Conservation (phyloP, 2,113 vertebrate species). For the Abramis brama region DNA sequence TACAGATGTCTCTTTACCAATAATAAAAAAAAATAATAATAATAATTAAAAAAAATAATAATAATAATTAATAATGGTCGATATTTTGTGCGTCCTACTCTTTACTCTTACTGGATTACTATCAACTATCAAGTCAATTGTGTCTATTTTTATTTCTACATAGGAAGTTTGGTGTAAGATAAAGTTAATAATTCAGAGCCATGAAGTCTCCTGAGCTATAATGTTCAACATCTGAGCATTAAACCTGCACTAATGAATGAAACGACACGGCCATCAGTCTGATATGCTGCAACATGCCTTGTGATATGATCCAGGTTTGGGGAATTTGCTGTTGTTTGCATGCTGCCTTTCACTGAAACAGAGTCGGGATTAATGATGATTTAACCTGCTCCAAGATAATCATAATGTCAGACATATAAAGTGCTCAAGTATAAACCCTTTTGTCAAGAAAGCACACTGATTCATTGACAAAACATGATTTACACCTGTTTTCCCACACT, state of each 20-base stretch:
- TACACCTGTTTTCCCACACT: conserved; percentile 39
- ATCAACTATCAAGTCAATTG: background rate
- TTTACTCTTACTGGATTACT: background rate
- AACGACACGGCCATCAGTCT: background rate
- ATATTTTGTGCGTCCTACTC: too few species aligned
- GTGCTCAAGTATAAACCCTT: conserved; percentile 53
- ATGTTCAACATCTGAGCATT: background rate
- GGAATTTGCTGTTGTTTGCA: background rate
- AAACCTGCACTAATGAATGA: background rate
- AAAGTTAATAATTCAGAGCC: background rate
- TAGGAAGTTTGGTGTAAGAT: background rate
- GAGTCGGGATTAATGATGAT: conserved; percentile 30
- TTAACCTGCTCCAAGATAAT: background rate
- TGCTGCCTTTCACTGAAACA: background rate
- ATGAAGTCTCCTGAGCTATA: background rate
- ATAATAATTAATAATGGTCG: too few species aligned
- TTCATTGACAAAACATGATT: conserved; percentile 55
- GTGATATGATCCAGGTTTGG: conserved; percentile 17
- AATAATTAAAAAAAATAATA: too few species aligned
- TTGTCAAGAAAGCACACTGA: conserved; percentile 62
- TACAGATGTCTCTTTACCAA: too few species aligned
- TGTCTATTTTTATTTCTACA: background rate
- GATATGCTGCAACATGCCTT: conserved; percentile 1
- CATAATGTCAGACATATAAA: conserved; percentile 5
- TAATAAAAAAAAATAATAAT: too few species aligned